Percentiles rank a stretch among this genome's conserved stretches.
Conservation (phyloP, 1,140 invertebrate species). For the Leptopilina boulardi region DNA sequence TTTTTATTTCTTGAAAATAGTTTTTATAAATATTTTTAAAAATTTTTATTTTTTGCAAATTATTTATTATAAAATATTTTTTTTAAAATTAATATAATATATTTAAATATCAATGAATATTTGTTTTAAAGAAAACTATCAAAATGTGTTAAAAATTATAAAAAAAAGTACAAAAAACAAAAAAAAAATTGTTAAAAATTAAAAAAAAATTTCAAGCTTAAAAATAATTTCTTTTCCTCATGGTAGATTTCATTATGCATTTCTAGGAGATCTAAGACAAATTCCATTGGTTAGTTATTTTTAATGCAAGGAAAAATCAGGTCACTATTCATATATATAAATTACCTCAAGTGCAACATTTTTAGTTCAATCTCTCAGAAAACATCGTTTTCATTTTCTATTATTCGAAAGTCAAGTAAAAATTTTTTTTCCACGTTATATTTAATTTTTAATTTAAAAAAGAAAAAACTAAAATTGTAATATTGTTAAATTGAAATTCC, state of each 20-base stretch:
- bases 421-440: too few species aligned
- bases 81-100: too few species aligned
- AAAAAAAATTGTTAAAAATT: background rate
- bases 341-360: background rate
- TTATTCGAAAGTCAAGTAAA: background rate
- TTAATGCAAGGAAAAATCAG: background rate
- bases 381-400: background rate
- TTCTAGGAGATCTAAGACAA: background rate
- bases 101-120: too few species aligned
- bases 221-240: background rate
- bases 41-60: too few species aligned
- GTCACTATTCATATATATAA: too few species aligned
- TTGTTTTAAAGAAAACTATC: too few species aligned
- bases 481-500: background rate
- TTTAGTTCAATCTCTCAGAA: background rate
- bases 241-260: background rate
- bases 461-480: background rate
- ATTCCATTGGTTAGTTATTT: background rate
- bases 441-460: too few species aligned
- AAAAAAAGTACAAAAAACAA: too few species aligned
- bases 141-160: too few species aligned
- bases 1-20: too few species aligned
- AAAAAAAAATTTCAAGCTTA: background rate
- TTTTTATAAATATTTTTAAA: too few species aligned
- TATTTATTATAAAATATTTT: too few species aligned